Conservation (phyloP, 2,888 invertebrate species). For the Aleiodes testaceus region DNA sequence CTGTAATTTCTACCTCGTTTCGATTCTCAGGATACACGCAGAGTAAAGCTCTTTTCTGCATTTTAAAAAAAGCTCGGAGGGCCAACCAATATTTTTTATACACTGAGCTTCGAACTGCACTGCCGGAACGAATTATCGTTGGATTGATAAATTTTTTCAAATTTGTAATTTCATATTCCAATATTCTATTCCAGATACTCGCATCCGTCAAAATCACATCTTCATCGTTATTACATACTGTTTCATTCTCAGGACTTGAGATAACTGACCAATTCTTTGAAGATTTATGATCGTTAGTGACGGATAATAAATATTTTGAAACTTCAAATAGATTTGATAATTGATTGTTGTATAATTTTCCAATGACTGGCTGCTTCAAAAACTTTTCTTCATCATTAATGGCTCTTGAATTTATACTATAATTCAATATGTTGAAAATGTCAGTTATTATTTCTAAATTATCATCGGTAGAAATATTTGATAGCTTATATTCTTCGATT, state of each 20-base stretch:
- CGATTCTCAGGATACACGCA: neutral
- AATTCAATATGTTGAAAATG: neutral
- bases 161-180: constrained; percentile 19
- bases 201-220: neutral
- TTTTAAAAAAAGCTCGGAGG: neutral
- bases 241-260: neutral
- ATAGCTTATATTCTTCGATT: no score
- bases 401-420: constrained; percentile 5
- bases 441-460: neutral
- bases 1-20: neutral
- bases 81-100: constrained; percentile 19
- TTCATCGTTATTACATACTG: neutral
- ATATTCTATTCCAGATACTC: neutral
- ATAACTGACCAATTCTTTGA: neutral
- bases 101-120: neutral
- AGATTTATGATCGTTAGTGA: neutral
- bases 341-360: neutral
- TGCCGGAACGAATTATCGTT: neutral
- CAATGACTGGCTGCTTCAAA: neutral
- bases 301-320: neutral
- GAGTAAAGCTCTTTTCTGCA: constrained; percentile 10
- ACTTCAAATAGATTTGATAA: neutral
- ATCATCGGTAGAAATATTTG: no score
- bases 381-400: neutral
- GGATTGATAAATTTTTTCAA: neutral